phyloP scores from a whole-genome alignment of 2,888 invertebrate genomes.

The Polyommatus iphigenia region DNA sequence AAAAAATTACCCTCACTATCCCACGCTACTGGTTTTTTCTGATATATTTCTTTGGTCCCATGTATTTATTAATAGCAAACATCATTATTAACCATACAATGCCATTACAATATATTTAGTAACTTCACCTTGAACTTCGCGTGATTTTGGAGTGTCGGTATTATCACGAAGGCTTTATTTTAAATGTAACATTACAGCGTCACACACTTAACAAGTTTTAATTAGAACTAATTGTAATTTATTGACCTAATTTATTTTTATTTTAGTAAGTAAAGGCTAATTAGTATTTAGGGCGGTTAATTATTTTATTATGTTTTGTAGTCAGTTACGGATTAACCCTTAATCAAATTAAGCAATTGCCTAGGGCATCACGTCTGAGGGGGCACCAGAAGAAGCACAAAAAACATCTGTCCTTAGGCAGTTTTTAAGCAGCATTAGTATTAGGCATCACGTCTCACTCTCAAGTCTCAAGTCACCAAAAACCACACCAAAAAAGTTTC shows the following conservation, averaged over 20 bases:
- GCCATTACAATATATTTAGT: neutral
- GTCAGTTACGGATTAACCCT: too few species aligned
- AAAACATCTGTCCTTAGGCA: too few species aligned
- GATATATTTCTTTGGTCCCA: neutral
- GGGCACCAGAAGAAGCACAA: too few species aligned
- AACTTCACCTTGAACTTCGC: neutral
- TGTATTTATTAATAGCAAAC: neutral
- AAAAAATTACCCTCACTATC: too few species aligned
- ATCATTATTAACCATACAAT: neutral
- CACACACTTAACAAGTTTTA: neutral
- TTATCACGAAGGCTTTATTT: neutral
- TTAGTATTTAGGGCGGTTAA: neutral
- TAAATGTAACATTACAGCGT: slow-evolving; percentile 13
- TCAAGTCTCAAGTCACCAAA: too few species aligned
- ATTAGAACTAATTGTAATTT: neutral
- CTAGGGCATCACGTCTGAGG: too few species aligned
- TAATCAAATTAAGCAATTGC: too few species aligned
- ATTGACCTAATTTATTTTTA: neutral
- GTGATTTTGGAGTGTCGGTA: neutral
- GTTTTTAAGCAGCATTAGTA: too few species aligned
- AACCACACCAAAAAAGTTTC: too few species aligned
- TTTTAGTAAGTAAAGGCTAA: neutral
- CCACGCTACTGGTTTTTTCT: neutral
- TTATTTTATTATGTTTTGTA: neutral
- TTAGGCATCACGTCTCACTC: too few species aligned